Evolutionary conservation across 1,140 invertebrate species (phyloP).

Genomic region (Achroia grisella): DNA sequence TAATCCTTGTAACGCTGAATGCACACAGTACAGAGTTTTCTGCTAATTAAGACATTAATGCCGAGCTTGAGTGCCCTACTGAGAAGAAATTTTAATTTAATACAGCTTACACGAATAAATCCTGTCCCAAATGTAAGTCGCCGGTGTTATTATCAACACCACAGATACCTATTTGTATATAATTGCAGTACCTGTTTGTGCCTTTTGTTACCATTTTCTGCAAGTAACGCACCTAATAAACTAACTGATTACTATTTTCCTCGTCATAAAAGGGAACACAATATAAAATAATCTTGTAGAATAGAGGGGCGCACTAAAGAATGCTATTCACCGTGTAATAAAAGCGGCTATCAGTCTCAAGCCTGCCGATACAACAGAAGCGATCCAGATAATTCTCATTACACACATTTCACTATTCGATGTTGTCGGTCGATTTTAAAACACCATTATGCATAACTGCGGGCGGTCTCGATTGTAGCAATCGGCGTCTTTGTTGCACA

Average conservation of each 20-base stretch:
- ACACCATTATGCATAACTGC: constrained; percentile 54
- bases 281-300: constrained; percentile 60
- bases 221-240: constrained; percentile 62
- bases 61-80: constrained; percentile 16
- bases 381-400: constrained; percentile 69
- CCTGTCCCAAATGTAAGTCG: not conserved
- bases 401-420: constrained; percentile 66
- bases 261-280: constrained; percentile 46
- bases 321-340: constrained; percentile 60
- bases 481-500: constrained; percentile 56
- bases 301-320: constrained; percentile 52
- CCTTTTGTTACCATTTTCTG: constrained; percentile 24
- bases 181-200: constrained; percentile 1
- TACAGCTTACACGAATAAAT: constrained; percentile 7
- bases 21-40: constrained; percentile 32
- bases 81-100: constrained; percentile 34
- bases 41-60: constrained; percentile 47
- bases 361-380: constrained; percentile 66
- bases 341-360: constrained; percentile 37
- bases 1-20: constrained; percentile 11
- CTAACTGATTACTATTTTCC: constrained; percentile 61
- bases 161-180: not conserved
- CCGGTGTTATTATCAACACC: too few relatives aligned
- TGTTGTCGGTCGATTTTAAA: constrained; percentile 61
- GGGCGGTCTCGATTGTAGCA: constrained; percentile 55